A percentile compares a stretch with the other conserved stretches of the same genome.
phyloP scores from a whole-genome alignment of 1,140 invertebrate species.

The Hetaerina americana region DNA sequence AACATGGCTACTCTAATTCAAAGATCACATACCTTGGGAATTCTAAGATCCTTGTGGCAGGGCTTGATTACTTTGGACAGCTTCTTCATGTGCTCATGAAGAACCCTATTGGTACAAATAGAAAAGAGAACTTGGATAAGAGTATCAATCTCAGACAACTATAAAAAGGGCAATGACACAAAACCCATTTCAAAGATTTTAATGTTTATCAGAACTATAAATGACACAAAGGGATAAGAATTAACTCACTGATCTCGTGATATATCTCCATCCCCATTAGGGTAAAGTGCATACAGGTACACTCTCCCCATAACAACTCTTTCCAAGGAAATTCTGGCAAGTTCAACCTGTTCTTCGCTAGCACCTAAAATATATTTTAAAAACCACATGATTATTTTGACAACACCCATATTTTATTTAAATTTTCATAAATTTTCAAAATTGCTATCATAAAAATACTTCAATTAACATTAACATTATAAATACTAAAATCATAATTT shows the following conservation, averaged over 20 bases:
- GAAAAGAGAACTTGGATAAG: conserved; percentile 10
- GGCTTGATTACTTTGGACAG: conserved; percentile 67
- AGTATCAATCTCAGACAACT: too few species aligned
- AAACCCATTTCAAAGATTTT: too few species aligned
- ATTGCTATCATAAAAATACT: too few species aligned
- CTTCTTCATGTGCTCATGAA: conserved; percentile 80
- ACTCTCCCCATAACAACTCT: conserved; percentile 73
- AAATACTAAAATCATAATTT: too few species aligned
- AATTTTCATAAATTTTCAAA: too few species aligned
- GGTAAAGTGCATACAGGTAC: conserved; percentile 87
- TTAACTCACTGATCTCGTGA: conserved; percentile 70
- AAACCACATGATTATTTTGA: too few species aligned
- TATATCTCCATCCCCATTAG: conserved; percentile 92
- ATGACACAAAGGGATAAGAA: conserved; percentile 1
- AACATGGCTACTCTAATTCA: too few species aligned
- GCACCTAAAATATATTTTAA: too few species aligned
- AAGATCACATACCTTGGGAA: conserved; percentile 52
- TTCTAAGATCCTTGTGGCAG: conserved; percentile 66
- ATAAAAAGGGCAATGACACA: not conserved
- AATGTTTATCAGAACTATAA: too few species aligned
- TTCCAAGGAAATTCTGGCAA: conserved; percentile 60
- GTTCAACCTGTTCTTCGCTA: conserved; percentile 50
- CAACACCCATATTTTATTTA: too few species aligned
- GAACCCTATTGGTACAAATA: conserved; percentile 41
- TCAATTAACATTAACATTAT: too few species aligned